Evolutionary conservation across 2,888 invertebrate genomes (phyloP).

Genomic region (Drosophila affinis): DNA sequence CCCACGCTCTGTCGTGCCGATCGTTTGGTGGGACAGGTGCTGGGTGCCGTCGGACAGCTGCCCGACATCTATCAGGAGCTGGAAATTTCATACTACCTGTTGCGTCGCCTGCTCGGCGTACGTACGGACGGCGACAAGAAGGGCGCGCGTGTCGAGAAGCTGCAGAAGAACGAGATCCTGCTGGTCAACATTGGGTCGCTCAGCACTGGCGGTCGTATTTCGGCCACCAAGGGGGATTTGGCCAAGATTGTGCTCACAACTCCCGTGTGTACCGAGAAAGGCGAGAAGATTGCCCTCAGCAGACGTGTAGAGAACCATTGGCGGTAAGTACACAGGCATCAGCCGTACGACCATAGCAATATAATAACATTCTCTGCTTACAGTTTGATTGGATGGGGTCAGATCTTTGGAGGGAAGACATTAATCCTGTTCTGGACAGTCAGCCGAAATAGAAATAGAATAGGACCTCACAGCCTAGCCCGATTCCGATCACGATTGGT

Average conservation of each 20-base stretch:
- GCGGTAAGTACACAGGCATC: conserved; percentile 88
- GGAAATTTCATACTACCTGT: conserved; percentile 98
- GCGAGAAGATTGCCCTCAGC: conserved; percentile 99
- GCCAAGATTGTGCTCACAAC: conserved; percentile 98
- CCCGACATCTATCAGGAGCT: conserved; percentile 99
- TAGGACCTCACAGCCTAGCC: conserved; percentile 8
- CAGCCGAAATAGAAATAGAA: conserved; percentile 69
- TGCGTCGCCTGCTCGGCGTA: conserved; percentile 97
- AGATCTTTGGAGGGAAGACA: conserved; percentile 98
- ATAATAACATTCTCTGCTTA: conserved; percentile 68
- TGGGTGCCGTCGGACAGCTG: conserved; percentile 97
- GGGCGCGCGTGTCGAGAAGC: conserved; percentile 97
- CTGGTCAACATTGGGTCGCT: conserved; percentile 99
- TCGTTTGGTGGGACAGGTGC: conserved; percentile 97
- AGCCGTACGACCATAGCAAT: background rate
- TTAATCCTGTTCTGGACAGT: conserved; percentile 88
- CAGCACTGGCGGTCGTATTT: conserved; percentile 97
- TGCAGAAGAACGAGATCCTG: conserved; percentile 94
- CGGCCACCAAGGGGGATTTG: conserved; percentile 97
- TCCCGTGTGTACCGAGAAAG: conserved; percentile 99
- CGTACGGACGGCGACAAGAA: conserved; percentile 99
- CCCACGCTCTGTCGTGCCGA: conserved; percentile 99
- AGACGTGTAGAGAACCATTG: conserved; percentile 99
- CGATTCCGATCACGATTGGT: conserved; percentile 7
- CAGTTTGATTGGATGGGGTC: conserved; percentile 99